Evolutionary conservation across 2,113 vertebrate genomes (phyloP).

Genomic region (Sylvia atricapilla): DNA sequence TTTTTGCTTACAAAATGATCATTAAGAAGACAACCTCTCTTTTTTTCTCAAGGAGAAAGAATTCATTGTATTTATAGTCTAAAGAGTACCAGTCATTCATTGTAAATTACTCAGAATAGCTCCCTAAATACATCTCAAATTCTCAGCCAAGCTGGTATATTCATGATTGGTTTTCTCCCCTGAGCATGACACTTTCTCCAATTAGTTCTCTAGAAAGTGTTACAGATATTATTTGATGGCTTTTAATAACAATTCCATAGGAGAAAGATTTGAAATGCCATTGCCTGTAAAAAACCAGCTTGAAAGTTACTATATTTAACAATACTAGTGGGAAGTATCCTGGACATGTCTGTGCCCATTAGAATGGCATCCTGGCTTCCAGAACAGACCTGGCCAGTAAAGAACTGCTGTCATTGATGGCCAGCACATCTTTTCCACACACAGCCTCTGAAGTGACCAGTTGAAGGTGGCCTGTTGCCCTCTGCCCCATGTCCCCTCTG

Average conservation of each 20-base stretch:
- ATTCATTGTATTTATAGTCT: slow-evolving; percentile 44
- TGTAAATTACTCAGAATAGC: slow-evolving; percentile 39
- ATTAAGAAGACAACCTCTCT: slow-evolving; percentile 38
- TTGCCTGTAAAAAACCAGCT: neutral
- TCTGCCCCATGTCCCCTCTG: neutral
- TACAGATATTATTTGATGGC: slow-evolving; percentile 1
- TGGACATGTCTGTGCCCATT: neutral
- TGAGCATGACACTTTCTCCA: slow-evolving; percentile 18
- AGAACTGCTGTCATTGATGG: neutral
- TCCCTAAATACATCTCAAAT: slow-evolving; percentile 43
- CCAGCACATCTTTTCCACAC: neutral
- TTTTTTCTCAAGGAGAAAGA: slow-evolving; percentile 10
- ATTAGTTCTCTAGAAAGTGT: slow-evolving; percentile 25
- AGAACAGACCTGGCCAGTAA: neutral
- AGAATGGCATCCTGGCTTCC: neutral
- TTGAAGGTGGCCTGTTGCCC: neutral
- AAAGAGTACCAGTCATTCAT: slow-evolving; percentile 28
- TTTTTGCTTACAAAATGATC: slow-evolving; percentile 35
- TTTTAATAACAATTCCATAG: slow-evolving; percentile 19
- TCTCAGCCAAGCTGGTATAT: slow-evolving; percentile 31
- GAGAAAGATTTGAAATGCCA: slow-evolving; percentile 12
- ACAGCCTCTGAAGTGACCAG: neutral
- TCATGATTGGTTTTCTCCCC: slow-evolving; percentile 28
- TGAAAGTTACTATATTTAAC: neutral
- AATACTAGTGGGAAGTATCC: neutral